Conservation (phyloP, 2,113 vertebrate species). For the Saccopteryx leptura region DNA sequence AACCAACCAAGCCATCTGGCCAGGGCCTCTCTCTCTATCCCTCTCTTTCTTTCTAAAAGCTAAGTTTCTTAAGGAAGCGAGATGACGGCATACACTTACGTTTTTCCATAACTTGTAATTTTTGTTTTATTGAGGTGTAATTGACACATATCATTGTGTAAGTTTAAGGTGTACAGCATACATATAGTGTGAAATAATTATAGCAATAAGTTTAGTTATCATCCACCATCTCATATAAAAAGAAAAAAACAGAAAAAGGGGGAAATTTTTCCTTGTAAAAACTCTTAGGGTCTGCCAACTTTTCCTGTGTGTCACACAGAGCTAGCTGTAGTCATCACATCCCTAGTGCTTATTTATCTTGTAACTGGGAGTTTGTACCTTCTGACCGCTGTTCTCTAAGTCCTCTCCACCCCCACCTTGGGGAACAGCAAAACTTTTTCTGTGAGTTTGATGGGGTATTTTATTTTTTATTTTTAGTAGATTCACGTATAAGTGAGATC, state of each 20-base stretch:
- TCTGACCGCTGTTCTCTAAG: not conserved
- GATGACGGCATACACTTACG: not conserved
- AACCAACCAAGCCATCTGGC: too few relatives aligned
- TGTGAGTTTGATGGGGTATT: not conserved
- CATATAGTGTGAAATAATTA: not conserved
- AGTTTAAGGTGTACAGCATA: not conserved
- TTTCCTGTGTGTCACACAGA: not conserved
- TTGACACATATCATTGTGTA: not conserved
- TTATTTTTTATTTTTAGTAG: not conserved
- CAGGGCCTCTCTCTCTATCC: not conserved
- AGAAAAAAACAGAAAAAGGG: not conserved
- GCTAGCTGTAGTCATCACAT: not conserved
- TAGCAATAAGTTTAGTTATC: not conserved
- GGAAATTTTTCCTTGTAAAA: not conserved
- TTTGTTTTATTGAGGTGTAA: not conserved
- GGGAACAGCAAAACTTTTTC: not conserved
- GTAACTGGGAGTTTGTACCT: not conserved
- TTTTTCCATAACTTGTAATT: not conserved
- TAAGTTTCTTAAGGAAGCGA: not conserved
- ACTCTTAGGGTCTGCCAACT: not conserved
- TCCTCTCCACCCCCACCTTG: too few relatives aligned
- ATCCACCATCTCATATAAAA: not conserved
- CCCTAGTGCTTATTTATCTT: not conserved
- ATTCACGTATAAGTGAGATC: not conserved
- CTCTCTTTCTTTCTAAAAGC: not conserved